These are phyloP conservation scores for Luperina nickerlii DNA, from an alignment of 2,888 invertebrate genomes.

Conservation along the genomic window DNA sequence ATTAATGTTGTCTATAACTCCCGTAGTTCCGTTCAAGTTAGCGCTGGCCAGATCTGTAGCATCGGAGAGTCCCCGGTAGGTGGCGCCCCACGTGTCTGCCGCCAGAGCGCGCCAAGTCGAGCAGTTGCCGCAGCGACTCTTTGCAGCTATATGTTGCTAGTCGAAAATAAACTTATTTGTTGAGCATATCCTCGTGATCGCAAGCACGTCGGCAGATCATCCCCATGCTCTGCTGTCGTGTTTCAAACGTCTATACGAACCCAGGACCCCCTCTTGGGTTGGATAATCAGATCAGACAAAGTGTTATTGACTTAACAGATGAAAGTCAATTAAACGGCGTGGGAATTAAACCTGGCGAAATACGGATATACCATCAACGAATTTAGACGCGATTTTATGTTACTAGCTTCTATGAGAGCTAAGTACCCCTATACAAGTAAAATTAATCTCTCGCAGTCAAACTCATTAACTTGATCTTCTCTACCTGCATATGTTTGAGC, in stretches of 20 bases:
- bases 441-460: background rate
- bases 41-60: slow-evolving; percentile 42
- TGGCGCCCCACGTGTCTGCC: slow-evolving; percentile 90
- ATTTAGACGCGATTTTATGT: no score
- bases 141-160: slow-evolving; percentile 82
- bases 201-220: background rate
- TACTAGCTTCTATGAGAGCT: background rate
- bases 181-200: background rate
- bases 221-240: background rate
- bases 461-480: no score
- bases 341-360: background rate
- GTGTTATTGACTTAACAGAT: background rate
- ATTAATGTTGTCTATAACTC: slow-evolving; percentile 79
- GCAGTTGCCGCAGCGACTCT: slow-evolving; percentile 86
- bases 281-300: background rate
- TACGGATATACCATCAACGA: background rate
- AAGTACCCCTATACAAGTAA: background rate
- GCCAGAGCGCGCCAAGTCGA: slow-evolving; percentile 88
- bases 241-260: background rate
- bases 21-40: slow-evolving; percentile 62
- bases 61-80: slow-evolving; percentile 77
- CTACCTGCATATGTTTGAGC: slow-evolving; percentile 92
- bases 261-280: background rate
- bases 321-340: background rate
- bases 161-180: background rate